Conservation (phyloP, 1,140 invertebrate species). For the Drosophila insularis region DNA sequence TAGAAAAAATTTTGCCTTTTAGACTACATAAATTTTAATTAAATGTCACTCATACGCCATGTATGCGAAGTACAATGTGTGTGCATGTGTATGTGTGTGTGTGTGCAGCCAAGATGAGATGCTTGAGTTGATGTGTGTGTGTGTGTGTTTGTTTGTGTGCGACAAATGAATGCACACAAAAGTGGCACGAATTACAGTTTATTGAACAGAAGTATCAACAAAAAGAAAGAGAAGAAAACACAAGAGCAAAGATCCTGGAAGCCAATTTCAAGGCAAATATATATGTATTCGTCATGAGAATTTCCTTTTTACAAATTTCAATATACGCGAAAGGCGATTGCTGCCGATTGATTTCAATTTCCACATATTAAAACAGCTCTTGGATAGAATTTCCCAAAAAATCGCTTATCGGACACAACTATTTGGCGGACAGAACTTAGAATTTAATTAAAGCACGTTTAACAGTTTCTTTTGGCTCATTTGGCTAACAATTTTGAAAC, state of each 20-base stretch:
- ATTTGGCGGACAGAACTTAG: no score
- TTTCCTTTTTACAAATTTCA: no score
- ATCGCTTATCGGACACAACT: no score
- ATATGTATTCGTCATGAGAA: no score
- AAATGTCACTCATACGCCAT: conserved; percentile 80
- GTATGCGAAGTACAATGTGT: conserved; percentile 64
- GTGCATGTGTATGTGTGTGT: conserved; percentile 27
- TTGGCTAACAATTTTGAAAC: no score
- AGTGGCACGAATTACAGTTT: conserved; percentile 79
- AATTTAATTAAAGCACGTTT: no score
- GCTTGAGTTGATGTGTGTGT: conserved; percentile 31
- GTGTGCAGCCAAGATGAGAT: conserved; percentile 26
- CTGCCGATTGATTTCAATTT: no score
- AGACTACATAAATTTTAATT: conserved; percentile 79
- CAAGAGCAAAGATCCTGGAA: not conserved
- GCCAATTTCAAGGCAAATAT: not conserved
- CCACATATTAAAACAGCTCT: no score
- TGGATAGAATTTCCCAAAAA: no score
- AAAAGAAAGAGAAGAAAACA: not conserved
- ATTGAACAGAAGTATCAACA: conserved; percentile 59
- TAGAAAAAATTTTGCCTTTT: conserved; percentile 66
- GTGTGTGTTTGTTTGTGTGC: conserved; percentile 31
- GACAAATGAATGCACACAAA: conserved; percentile 74
- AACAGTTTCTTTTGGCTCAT: no score
- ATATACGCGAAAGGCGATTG: no score